A percentile compares a stretch with the other conserved stretches of the same genome.
phyloP scores from a whole-genome alignment of 2,888 invertebrate species.

The Nemurella pictetii region DNA sequence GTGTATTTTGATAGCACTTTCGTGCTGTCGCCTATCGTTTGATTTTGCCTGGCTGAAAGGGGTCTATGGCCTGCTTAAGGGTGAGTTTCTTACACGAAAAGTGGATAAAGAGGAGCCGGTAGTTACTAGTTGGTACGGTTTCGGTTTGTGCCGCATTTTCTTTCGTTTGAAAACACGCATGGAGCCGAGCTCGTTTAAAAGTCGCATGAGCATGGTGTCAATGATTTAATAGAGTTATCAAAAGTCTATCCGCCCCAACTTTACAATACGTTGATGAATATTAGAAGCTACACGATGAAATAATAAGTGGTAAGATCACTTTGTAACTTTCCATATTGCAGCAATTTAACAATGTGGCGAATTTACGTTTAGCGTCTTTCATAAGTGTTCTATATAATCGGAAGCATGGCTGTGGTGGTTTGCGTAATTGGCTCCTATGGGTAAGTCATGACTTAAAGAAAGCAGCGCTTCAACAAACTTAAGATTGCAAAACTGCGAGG shows the following conservation, averaged over 20 bases:
- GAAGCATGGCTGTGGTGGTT: neutral
- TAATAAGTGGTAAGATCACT: neutral
- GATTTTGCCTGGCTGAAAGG: neutral
- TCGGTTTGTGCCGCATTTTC: neutral
- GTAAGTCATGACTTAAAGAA: neutral
- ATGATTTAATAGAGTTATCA: neutral
- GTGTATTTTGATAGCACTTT: neutral
- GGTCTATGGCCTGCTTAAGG: neutral
- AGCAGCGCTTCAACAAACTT: neutral
- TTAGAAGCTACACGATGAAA: neutral
- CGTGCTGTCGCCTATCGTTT: too few species aligned
- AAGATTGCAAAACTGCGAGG: neutral
- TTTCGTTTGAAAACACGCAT: neutral
- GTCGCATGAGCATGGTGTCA: neutral
- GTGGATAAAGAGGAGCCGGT: neutral
- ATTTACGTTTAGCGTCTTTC: neutral
- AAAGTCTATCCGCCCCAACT: neutral
- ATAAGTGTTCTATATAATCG: neutral
- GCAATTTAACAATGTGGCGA: neutral
- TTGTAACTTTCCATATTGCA: neutral
- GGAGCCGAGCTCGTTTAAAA: neutral
- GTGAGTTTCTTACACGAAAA: neutral
- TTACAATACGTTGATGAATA: neutral
- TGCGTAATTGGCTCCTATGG: neutral
- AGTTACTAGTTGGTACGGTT: neutral